Evolutionary conservation across 2,888 invertebrate genomes (phyloP), one percentile per base, ranked within the genome.

Genomic region (Coleophora deauratella): DNA sequence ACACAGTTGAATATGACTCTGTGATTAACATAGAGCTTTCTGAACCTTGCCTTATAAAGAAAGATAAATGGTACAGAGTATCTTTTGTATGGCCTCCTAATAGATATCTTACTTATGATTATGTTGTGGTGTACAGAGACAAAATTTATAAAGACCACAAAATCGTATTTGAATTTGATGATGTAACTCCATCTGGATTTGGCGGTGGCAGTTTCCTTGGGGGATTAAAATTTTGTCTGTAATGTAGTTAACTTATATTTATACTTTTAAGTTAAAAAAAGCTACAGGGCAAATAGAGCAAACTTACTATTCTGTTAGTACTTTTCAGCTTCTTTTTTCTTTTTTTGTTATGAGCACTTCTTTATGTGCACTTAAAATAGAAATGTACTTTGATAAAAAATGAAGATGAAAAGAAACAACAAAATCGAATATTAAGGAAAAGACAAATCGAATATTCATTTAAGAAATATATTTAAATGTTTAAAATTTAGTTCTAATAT

Each of bases 181-280:
- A 86, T 49, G 54, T 73, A 42, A 56, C 61, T 32, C 52, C 63
- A 32, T 52, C 68, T 43, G 63, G 68, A 32, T 66, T n/a, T n/a
- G n/a, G 59, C 46, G 60, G 63, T 51, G 82, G 84, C 13, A 82
- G 84, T 57, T 85, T 85, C 51, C 61, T 86, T 21, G 72, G 68
- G 54, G 79, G 78, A 1, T 59, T 86, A 42, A 82, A 78, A 54
- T 86, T 72, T 66, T 81, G 84, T 57, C 57, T 85, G 50, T 86
- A 66, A 36, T 11, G 7, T n/a, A n/a, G 11, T 34, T 14, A 28
- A 28, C 28, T 28, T 28, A 28, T n/a, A n/a, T n/a, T n/a, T n/a
- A n/a, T n/a, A n/a, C n/a, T n/a, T n/a, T n/a, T n/a, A n/a, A n/a
- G n/a, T n/a, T n/a, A n/a, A n/a, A n/a, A n/a, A n/a, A n/a, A n/a